These are phyloP conservation scores for Amphipoea lucens DNA, from an alignment of 2,888 invertebrate species.

Conservation along the genomic window DNA sequence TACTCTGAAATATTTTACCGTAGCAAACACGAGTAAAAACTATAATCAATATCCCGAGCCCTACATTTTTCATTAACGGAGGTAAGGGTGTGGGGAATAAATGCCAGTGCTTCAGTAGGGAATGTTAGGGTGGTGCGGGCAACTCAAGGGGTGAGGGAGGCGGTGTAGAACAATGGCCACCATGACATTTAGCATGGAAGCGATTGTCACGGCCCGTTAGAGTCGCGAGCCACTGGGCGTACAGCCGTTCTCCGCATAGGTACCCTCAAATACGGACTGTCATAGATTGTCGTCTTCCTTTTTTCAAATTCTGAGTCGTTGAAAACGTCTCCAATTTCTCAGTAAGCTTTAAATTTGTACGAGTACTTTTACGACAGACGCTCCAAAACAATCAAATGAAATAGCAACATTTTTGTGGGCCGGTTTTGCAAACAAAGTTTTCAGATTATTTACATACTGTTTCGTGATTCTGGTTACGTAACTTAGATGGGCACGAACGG, in stretches of 20 bases:
- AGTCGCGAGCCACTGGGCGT: slow-evolving; percentile 83
- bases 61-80: slow-evolving; percentile 83
- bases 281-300: slow-evolving; percentile 74
- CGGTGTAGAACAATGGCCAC: slow-evolving; percentile 87
- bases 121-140: slow-evolving; percentile 76
- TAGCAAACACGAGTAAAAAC: slow-evolving; percentile 65
- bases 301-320: slow-evolving; percentile 54
- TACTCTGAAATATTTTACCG: slow-evolving; percentile 56
- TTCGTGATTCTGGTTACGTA: slow-evolving; percentile 62
- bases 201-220: slow-evolving; percentile 89
- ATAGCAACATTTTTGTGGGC: slow-evolving; percentile 48
- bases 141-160: slow-evolving; percentile 71
- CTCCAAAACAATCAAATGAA: slow-evolving; percentile 52
- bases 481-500: slow-evolving; percentile 59
- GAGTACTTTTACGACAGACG: slow-evolving; percentile 29
- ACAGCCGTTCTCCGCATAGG: slow-evolving; percentile 81
- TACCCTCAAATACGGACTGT: slow-evolving; percentile 80
- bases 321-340: slow-evolving; percentile 45
- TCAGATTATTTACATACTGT: slow-evolving; percentile 60
- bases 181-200: slow-evolving; percentile 90
- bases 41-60: slow-evolving; percentile 79
- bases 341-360: slow-evolving; percentile 49
- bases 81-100: slow-evolving; percentile 83
- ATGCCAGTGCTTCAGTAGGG: slow-evolving; percentile 84
- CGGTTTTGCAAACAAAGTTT: slow-evolving; percentile 55